Evolutionary conservation across 2,888 invertebrate species (phyloP).

Genomic region (Ferrisia virgata): DNA sequence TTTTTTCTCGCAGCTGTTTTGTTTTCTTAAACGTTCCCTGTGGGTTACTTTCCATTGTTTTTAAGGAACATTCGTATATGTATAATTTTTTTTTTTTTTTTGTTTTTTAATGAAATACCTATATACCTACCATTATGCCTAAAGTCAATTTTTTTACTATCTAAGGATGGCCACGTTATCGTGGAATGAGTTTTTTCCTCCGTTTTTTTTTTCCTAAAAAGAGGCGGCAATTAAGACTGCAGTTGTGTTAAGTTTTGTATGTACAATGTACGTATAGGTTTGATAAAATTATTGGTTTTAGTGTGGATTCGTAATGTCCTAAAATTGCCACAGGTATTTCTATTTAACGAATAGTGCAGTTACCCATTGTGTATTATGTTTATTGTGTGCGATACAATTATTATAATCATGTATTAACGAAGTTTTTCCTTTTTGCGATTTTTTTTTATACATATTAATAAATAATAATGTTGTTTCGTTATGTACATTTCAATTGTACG

Average conservation of each 20-base stretch:
- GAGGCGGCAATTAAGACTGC: neutral
- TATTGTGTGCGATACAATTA: neutral
- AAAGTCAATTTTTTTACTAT: slow-evolving; percentile 18
- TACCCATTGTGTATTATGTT: slow-evolving; percentile 8
- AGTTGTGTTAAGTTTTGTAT: neutral
- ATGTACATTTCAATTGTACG: slow-evolving; percentile 21
- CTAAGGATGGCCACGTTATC: neutral
- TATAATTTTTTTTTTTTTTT: too few species aligned
- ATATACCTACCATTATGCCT: neutral
- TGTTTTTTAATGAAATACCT: neutral
- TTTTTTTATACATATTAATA: neutral
- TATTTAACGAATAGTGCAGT: slow-evolving; percentile 15
- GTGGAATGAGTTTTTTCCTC: neutral
- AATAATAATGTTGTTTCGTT: neutral
- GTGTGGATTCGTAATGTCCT: neutral
- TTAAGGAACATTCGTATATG: neutral
- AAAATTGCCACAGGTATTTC: neutral
- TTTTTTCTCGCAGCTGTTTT: slow-evolving; percentile 1
- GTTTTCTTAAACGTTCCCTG: neutral
- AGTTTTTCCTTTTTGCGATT: neutral
- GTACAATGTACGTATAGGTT: neutral
- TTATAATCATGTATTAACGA: neutral
- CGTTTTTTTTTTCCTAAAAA: neutral
- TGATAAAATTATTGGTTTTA: too few species aligned
- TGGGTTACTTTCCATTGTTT: neutral